Conservation (phyloP, 2,888 invertebrate genomes). For the Troides oblongomaculatus region DNA sequence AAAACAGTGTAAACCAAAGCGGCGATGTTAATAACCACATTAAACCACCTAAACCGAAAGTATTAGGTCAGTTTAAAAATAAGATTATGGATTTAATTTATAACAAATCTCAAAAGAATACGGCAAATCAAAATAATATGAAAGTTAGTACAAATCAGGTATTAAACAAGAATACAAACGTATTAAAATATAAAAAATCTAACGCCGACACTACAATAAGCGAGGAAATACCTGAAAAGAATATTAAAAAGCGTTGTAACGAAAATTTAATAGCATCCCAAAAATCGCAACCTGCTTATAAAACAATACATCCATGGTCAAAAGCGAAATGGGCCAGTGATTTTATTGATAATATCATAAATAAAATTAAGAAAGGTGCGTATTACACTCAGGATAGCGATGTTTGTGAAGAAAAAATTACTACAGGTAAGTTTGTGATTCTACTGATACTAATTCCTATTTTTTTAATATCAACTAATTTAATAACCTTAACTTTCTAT, state of each 20-base stretch:
- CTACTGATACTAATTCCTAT: not conserved
- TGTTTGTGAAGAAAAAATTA: not conserved
- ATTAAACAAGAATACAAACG: constrained; percentile 1
- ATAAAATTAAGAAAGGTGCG: constrained; percentile 58
- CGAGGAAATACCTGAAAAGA: constrained; percentile 16
- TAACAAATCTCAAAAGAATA: constrained; percentile 45
- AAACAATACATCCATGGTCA: constrained; percentile 44
- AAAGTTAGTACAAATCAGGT: not conserved
- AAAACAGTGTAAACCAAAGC: not conserved
- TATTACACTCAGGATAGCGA: constrained; percentile 49
- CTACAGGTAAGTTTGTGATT: not conserved
- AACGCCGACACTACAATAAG: not conserved
- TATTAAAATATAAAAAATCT: constrained; percentile 6
- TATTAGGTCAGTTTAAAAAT: constrained; percentile 52
- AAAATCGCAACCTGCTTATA: not conserved
- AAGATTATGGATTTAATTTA: constrained; percentile 57
- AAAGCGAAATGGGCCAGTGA: constrained; percentile 63
- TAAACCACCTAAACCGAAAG: constrained; percentile 37
- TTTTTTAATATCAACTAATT: not conserved
- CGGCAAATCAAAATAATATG: constrained; percentile 22
- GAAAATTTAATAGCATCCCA: not conserved
- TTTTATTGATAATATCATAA: constrained; percentile 66
- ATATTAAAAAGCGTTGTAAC: constrained; percentile 28
- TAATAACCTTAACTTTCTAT: not conserved
- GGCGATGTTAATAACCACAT: constrained; percentile 4